These are phyloP conservation scores for Egretta garzetta DNA, from an alignment of 2,113 vertebrate genomes.

Conservation along the genomic window DNA sequence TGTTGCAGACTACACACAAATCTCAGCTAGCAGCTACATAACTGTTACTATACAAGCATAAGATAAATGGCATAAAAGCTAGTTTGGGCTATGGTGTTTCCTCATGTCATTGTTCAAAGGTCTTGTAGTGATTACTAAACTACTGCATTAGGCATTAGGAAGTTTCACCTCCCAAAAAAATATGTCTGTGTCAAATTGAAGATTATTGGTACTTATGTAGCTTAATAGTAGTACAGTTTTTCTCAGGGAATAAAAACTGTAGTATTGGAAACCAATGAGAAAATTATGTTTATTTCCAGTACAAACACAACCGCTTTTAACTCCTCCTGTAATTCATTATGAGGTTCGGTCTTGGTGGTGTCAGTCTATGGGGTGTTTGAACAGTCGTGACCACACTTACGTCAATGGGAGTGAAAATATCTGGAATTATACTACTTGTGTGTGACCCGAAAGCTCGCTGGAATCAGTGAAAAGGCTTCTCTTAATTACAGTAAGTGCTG, in stretches of 20 bases:
- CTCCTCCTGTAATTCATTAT: neutral
- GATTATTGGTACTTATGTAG: neutral
- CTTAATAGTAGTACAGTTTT: neutral
- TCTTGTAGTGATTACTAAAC: neutral
- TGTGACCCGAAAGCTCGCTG: neutral
- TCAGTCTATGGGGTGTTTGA: neutral
- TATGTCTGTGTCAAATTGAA: accelerated
- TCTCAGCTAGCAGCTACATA: neutral
- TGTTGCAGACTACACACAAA: neutral
- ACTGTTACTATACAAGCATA: neutral
- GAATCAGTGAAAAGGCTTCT: neutral
- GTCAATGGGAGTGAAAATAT: neutral
- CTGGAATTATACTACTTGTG: neutral
- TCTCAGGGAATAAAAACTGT: neutral
- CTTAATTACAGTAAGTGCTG: neutral
- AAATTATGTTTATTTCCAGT: neutral
- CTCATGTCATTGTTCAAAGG: neutral
- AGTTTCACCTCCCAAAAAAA: neutral
- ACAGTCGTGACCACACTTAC: accelerated
- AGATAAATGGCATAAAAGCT: neutral
- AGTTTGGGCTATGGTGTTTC: neutral
- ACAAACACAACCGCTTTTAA: neutral
- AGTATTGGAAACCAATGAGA: neutral
- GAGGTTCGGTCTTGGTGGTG: neutral
- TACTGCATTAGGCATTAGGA: neutral